These are phyloP conservation scores for Loxodonta africana DNA, from an alignment of 2,113 vertebrate genomes.

Conservation along the genomic window DNA sequence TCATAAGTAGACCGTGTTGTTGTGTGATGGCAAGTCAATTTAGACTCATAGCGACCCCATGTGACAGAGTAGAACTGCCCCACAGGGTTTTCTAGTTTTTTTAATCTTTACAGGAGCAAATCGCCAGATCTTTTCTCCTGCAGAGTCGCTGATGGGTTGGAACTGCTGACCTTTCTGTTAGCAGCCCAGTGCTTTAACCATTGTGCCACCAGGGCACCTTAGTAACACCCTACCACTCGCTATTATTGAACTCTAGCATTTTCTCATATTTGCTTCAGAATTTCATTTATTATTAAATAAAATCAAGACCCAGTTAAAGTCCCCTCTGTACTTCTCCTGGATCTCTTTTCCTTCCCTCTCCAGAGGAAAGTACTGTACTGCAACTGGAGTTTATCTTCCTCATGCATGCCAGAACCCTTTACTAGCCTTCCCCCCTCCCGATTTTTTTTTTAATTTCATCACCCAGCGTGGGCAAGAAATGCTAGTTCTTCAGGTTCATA, in stretches of 20 bases:
- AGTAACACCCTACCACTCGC: neutral
- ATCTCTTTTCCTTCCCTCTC: neutral
- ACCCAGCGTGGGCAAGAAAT: conserved; percentile 69
- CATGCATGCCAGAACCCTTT: conserved; percentile 40
- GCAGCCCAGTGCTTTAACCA: neutral
- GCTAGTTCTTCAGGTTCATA: conserved; percentile 69
- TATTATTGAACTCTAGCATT: conserved; percentile 29
- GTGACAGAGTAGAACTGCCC: neutral
- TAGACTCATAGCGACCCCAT: neutral
- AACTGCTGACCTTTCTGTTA: neutral
- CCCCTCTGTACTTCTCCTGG: neutral
- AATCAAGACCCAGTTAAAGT: neutral
- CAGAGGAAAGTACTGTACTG: neutral
- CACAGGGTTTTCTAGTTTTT: too few relatives aligned
- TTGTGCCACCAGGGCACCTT: too few relatives aligned
- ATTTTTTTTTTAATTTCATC: conserved; percentile 33
- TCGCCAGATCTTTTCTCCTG: too few relatives aligned
- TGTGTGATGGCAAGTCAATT: neutral
- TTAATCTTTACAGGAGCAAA: too few relatives aligned
- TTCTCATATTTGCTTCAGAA: conserved; percentile 26
- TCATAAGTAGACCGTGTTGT: neutral
- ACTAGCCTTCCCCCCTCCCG: neutral
- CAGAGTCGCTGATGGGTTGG: neutral
- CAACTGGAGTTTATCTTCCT: conserved; percentile 52
- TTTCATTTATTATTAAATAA: conserved; percentile 44